A percentile compares a stretch with the other conserved stretches of the same genome.
Conservation (phyloP, 2,797 vertebrate species). For the Cuniculus paca region DNA sequence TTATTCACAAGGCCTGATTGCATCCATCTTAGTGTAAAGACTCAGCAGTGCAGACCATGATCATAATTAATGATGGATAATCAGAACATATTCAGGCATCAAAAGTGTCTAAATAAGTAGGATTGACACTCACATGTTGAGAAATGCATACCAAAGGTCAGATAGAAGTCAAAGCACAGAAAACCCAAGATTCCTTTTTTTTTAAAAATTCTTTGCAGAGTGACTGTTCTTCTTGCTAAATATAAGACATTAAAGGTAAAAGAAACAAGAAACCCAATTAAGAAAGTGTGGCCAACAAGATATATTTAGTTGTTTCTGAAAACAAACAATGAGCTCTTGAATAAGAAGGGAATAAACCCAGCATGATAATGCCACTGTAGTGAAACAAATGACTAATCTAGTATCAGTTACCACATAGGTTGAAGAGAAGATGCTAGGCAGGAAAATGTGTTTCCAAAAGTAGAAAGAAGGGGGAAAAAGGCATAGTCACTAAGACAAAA, state of each 20-base stretch:
- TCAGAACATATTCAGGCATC: not conserved
- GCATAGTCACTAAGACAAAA: not conserved
- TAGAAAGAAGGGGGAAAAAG: not conserved
- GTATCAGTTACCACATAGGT: not conserved
- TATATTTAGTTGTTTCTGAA: not conserved
- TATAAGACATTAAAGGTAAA: not conserved
- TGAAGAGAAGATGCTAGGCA: not conserved
- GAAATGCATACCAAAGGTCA: not conserved
- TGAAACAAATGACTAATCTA: not conserved
- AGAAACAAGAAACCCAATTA: not conserved
- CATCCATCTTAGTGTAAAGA: not conserved
- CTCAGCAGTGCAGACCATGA: not conserved
- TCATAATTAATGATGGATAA: not conserved
- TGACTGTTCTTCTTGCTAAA: not conserved
- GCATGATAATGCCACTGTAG: not conserved
- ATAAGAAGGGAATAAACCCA: not conserved
- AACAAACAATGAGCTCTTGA: not conserved
- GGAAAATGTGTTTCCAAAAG: conserved; percentile 18
- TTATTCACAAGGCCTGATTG: not conserved
- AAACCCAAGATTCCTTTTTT: not conserved
- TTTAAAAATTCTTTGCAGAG: not conserved
- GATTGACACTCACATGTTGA: not conserved
- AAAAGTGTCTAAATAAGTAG: not conserved
- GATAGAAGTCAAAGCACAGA: not conserved
- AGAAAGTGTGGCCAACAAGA: not conserved